Evolutionary conservation across 2,113 vertebrate species (phyloP), one percentile per base, ranked within the genome.

Genomic region (Triplophysa dalaica): DNA sequence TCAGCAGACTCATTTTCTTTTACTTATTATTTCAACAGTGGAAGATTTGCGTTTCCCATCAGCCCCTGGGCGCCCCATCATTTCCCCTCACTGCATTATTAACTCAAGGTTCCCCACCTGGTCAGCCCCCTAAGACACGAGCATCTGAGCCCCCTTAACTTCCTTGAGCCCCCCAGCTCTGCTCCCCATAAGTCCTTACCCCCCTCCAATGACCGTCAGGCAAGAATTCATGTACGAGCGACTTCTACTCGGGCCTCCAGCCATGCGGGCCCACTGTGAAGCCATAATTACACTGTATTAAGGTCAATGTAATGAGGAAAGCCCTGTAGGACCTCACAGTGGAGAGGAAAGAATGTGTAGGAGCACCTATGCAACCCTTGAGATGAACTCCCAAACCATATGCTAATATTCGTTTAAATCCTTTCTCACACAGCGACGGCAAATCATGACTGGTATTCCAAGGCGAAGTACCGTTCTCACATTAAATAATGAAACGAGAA

Each of bases 201-300:
- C 67, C 66, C 81, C 83, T 81, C 68, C 74, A 81, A 79, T 70
- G 75, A 77, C 52, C 81, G 50, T 73, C 64, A 77, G 68, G 80
- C 14, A 45, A 74, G 60, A n/a, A 61, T 74, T 74, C 78, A 78
- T 48, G 78, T 68, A 84, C 80, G 68, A 72, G 63, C 75, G 75
- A 80, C 74, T 80, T 65, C 66, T 75, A 41, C 26, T 64, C 76
- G 8, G 45, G 75, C 79, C 74, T 79, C 84, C 81, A 86, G 75
- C 79, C 41, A 74, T 4, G 68, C 43, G 21, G 48, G 1, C 82
- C 68, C 50, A 76, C 80, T 67, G 76, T 67, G 76, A 76, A 63
- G 67, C 78, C 78, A 84, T 87, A 85, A 88, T 82, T 86, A 82
- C 82, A 80, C 65, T 33, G 84, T 77, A 67, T 85, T 82, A 79